Conservation (phyloP, 2,888 invertebrate genomes). For the Dryomyza anilis region DNA sequence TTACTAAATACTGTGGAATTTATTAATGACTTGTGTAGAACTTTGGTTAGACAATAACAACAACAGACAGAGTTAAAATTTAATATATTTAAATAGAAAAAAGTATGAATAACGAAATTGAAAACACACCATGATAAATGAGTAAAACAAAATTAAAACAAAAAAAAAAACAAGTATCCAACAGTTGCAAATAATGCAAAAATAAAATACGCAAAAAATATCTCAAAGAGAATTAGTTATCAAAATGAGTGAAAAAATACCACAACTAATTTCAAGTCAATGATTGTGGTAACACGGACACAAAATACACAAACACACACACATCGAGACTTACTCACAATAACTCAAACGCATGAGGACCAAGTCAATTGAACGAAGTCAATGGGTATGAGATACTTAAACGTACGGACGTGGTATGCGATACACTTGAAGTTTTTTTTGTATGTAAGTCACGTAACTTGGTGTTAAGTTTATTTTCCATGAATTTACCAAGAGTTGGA, state of each 20-base stretch:
- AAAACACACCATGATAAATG: neutral
- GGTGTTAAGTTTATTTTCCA: slow-evolving; percentile 6
- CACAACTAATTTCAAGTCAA: neutral
- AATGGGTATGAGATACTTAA: neutral
- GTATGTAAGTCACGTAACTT: slow-evolving; percentile 7
- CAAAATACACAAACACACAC: too few species aligned
- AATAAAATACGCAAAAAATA: neutral
- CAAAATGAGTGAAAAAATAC: neutral
- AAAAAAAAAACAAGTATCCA: neutral
- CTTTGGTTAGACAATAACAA: neutral
- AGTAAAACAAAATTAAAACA: neutral
- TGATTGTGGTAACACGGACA: neutral
- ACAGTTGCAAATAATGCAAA: neutral
- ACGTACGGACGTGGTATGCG: neutral
- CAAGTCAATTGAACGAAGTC: neutral
- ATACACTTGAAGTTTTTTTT: neutral
- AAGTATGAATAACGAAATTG: neutral
- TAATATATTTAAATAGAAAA: too few species aligned
- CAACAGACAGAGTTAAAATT: neutral
- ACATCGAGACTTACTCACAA: too few species aligned
- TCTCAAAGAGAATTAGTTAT: neutral
- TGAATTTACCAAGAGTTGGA: neutral
- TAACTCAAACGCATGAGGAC: too few species aligned
- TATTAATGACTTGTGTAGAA: too few species aligned
- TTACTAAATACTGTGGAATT: too few species aligned